Conservation (phyloP, 2,888 invertebrate genomes). For the Cantharis rustica region DNA sequence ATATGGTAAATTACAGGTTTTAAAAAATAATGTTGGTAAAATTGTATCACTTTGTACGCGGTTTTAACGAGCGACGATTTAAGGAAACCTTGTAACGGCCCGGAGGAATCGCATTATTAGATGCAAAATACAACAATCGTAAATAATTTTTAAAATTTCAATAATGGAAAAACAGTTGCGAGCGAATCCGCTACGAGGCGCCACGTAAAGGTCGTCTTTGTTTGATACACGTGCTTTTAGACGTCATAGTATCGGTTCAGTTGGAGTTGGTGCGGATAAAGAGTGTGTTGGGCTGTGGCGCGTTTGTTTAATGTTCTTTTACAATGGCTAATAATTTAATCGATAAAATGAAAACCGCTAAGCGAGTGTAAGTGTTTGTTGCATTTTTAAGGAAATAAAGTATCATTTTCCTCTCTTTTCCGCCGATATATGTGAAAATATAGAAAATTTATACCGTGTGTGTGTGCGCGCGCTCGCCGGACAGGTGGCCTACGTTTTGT, state of each 20-base stretch:
- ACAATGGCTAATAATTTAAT: slow-evolving; percentile 7
- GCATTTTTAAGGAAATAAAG: neutral
- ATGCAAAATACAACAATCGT: neutral
- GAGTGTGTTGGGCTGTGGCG: slow-evolving; percentile 22
- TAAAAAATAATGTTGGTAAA: neutral
- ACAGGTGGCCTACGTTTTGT: slow-evolving; percentile 28
- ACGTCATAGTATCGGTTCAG: slow-evolving; percentile 25
- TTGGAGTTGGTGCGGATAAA: slow-evolving; percentile 30
- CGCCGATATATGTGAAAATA: neutral
- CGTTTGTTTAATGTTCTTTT: slow-evolving; percentile 27
- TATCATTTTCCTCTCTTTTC: neutral
- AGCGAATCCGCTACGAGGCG: slow-evolving; percentile 5
- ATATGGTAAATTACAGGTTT: neutral
- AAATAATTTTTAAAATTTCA: neutral
- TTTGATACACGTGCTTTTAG: slow-evolving; percentile 36
- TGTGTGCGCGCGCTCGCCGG: slow-evolving; percentile 25
- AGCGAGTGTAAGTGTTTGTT: slow-evolving; percentile 39
- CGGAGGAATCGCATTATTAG: neutral
- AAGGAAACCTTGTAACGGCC: neutral
- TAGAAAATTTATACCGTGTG: slow-evolving; percentile 30
- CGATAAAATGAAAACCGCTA: slow-evolving; percentile 36
- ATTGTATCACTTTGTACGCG: neutral
- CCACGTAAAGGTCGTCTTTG: slow-evolving; percentile 32
- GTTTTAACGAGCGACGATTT: neutral
- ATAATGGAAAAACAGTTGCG: neutral